phyloP scores from a whole-genome alignment of 64 coral and sea anemone genomes.

The Montipora sp. region DNA sequence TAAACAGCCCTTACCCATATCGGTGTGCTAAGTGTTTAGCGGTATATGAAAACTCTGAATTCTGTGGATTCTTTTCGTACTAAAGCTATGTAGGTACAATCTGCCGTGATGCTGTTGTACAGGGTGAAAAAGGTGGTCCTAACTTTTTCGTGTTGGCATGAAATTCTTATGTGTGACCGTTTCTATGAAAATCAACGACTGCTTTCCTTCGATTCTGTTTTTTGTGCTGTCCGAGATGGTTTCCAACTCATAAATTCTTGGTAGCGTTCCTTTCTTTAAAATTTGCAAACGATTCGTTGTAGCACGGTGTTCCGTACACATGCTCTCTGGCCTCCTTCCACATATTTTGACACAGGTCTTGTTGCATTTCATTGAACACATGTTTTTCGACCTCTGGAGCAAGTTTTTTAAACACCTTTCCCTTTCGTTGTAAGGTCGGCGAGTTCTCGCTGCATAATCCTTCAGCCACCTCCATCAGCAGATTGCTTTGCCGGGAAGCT shows the following conservation, averaged over 20 bases:
- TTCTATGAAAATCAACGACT: no score
- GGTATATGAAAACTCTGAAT: not conserved
- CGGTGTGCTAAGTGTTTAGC: not conserved
- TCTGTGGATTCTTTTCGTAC: not conserved
- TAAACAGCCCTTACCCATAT: not conserved
- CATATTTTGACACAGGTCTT: slow-evolving; percentile 78
- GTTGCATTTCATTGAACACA: slow-evolving; percentile 80
- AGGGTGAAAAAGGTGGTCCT: no score
- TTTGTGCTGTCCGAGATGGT: no score
- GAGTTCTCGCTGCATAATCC: slow-evolving; percentile 64
- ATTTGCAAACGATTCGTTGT: not conserved
- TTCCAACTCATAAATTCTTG: not conserved
- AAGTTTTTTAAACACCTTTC: slow-evolving; percentile 84
- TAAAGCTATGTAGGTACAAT: no score
- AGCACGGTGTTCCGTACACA: slow-evolving; percentile 75
- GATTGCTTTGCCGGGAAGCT: slow-evolving; percentile 67
- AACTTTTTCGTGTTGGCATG: no score
- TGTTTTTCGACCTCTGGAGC: slow-evolving; percentile 87
- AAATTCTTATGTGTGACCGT: no score
- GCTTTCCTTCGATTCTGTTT: no score
- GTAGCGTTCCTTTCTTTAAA: not conserved
- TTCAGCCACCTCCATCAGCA: slow-evolving; percentile 67
- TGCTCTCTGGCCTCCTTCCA: slow-evolving; percentile 66
- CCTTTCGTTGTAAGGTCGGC: slow-evolving; percentile 68
- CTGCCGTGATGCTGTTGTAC: no score